phyloP scores from a whole-genome alignment of 2,797 vertebrate species.

The Typhlichthys eigenmanni region DNA sequence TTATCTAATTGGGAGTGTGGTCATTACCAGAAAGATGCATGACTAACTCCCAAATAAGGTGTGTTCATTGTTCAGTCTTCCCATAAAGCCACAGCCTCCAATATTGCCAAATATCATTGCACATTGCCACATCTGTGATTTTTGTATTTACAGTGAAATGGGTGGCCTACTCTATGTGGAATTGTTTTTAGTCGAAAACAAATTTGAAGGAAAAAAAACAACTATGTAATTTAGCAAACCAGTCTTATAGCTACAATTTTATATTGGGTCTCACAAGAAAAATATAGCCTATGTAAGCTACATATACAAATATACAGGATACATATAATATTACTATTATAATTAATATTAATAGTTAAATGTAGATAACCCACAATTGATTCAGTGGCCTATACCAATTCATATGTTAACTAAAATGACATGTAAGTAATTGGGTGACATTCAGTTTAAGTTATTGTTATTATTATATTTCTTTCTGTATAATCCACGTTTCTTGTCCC shows the following conservation, averaged over 20 bases:
- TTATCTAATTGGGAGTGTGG: slow-evolving; percentile 61
- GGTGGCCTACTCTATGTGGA: neutral
- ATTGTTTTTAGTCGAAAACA: too few relatives aligned
- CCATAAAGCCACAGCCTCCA: slow-evolving; percentile 41
- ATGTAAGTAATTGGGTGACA: slow-evolving; percentile 28
- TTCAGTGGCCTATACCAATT: too few relatives aligned
- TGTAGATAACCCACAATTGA: too few relatives aligned
- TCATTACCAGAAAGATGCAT: slow-evolving; percentile 71
- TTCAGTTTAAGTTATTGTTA: slow-evolving; percentile 42
- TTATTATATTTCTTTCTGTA: slow-evolving; percentile 37
- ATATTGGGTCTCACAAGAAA: too few relatives aligned
- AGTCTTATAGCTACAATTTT: too few relatives aligned
- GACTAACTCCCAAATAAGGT: slow-evolving; percentile 66
- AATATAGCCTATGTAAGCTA: too few relatives aligned
- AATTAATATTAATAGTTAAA: too few relatives aligned
- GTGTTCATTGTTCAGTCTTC: slow-evolving; percentile 69
- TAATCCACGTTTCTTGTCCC: slow-evolving; percentile 85
- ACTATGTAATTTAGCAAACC: too few relatives aligned
- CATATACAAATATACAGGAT: too few relatives aligned
- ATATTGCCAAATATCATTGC: slow-evolving; percentile 22
- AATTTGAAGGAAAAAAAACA: too few relatives aligned
- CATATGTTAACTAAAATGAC: slow-evolving; percentile 36
- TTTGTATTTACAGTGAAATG: slow-evolving; percentile 22
- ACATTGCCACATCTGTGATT: slow-evolving; percentile 11
- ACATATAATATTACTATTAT: too few relatives aligned